phyloP scores from a whole-genome alignment of 2,113 vertebrate species.

The Panthera tigris region DNA sequence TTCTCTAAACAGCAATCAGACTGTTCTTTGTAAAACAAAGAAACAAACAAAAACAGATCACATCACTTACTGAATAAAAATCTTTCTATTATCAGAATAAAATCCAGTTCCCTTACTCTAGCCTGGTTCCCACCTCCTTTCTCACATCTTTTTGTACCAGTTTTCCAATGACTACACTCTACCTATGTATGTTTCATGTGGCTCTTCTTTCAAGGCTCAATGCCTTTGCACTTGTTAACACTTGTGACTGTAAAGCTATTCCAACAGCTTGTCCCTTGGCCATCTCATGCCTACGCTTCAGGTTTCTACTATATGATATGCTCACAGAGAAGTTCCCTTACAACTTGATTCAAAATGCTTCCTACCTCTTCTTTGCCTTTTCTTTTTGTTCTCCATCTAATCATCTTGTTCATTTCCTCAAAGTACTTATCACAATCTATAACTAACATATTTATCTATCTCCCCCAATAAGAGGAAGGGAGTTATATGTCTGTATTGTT shows the following conservation, averaged over 20 bases:
- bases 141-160: background rate
- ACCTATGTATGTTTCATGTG: background rate
- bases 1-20: background rate
- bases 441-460: background rate
- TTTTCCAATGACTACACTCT: background rate
- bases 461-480: background rate
- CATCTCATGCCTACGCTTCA: background rate
- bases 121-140: background rate
- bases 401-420: background rate
- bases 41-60: background rate
- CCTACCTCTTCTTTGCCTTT: background rate
- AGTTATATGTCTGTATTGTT: background rate
- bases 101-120: background rate
- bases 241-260: background rate
- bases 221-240: background rate
- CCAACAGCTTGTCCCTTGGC: background rate
- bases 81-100: background rate
- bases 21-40: background rate
- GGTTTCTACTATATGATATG: background rate
- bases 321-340: background rate
- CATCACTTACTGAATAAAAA: conserved; percentile 25
- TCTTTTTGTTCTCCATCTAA: background rate
- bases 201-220: background rate
- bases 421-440: background rate
- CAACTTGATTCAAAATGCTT: background rate